Evolutionary conservation across 1,140 invertebrate species (phyloP).

Genomic region (Achatina immaculata): DNA sequence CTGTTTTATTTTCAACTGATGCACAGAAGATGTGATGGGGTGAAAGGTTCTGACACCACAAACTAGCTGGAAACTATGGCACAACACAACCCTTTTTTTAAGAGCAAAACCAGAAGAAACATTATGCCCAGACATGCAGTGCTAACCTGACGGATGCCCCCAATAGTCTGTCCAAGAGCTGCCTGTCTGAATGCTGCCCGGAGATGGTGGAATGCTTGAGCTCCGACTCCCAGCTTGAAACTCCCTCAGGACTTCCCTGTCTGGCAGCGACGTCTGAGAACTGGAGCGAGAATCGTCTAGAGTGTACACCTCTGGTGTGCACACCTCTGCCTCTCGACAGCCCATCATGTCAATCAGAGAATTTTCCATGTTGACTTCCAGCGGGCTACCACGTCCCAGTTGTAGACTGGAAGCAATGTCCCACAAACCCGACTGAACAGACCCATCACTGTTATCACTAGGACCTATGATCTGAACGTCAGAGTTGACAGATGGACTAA

Average conservation of each 20-base stretch:
- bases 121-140: too few species aligned
- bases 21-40: too few species aligned
- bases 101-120: too few species aligned
- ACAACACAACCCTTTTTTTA: too few species aligned
- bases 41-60: too few species aligned
- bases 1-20: too few species aligned
- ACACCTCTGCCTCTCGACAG: constrained; percentile 26
- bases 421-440: background rate
- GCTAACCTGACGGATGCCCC: constrained; percentile 27
- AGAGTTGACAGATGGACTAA: background rate
- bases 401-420: background rate
- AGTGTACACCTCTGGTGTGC: constrained; percentile 10
- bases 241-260: background rate
- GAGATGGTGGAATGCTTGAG: background rate
- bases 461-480: too few species aligned
- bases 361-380: constrained; percentile 14
- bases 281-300: background rate
- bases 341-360: constrained; percentile 28
- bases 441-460: background rate
- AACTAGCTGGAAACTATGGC: too few species aligned
- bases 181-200: background rate
- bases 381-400: background rate
- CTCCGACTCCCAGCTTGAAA: background rate
- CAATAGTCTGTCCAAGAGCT: constrained; percentile 18
- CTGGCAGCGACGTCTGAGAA: constrained; percentile 1